Evolutionary conservation across 2,113 vertebrate species (phyloP), one percentile per base, ranked within the genome.

Genomic region (Chloroceryle aenea): DNA sequence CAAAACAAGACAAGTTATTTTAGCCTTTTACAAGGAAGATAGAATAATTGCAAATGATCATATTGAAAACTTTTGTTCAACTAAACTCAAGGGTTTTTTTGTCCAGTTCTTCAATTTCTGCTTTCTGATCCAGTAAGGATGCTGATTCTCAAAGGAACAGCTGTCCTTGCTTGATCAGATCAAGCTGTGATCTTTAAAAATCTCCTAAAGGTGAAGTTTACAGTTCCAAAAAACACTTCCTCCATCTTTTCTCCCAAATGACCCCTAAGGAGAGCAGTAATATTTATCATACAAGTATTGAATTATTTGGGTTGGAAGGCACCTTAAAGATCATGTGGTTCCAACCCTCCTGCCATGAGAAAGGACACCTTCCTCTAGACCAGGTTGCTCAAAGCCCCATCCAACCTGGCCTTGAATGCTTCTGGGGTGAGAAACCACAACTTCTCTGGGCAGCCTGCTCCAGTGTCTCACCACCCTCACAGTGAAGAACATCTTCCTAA

Each of bases 141-240:
- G 32, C 2, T 75, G 27, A 66, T 74, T 85, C 50, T 90, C 42
- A 74, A 56, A 85, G 36, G n/a, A 85, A 23, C 12, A 42, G 21
- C 55, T 52, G 29, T 66, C 19, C 45, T 20, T 45, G 45, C 18
- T 90, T 78, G 42, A 66, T 78, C 42, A 73, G 22, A 38, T 78
- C 8, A 74, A 67, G 56, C 25, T 90, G 42, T 79, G 42, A 63
- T 85, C 45, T 87, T 82, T 61, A 48, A 53, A 88, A 66, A 40
- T 63, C 30, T 79, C n/a, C 21, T 71, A 67, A 78, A 48, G 9
- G 27, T 53, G 13, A 71, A 71, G 40, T 67, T 93, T 50, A 58
- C 9, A 3, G 0, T 58, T 72, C 15, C 2, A 69, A 52, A 94
- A 55, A 63, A 3, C 10, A n/a, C 1, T 2, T 68, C 6, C 13